Evolutionary conservation across 2,113 vertebrate genomes (phyloP).

Genomic region (Eudorcas thomsonii): DNA sequence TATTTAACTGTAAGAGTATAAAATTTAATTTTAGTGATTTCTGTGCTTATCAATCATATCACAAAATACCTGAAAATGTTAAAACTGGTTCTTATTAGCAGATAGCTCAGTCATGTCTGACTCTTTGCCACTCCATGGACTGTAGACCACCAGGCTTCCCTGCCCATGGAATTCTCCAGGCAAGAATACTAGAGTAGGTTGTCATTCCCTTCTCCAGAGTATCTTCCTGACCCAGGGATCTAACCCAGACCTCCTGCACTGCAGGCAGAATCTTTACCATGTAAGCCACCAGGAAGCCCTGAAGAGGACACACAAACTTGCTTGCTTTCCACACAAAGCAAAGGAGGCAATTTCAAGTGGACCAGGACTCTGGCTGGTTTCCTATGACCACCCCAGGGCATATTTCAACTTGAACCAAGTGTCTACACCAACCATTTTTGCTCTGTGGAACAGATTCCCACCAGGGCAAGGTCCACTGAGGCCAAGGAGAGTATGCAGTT

Average conservation of each 20-base stretch:
- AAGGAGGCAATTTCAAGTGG: background rate
- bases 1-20: background rate
- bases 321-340: background rate
- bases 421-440: fast-evolving
- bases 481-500: background rate
- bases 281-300: background rate
- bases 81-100: background rate
- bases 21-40: background rate
- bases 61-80: background rate
- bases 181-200: background rate
- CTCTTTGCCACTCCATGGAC: background rate
- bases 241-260: background rate
- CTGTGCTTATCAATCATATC: background rate
- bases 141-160: background rate
- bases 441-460: background rate
- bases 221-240: background rate
- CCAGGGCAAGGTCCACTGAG: background rate
- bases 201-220: background rate
- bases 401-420: background rate
- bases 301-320: background rate
- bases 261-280: background rate
- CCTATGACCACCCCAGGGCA: background rate
- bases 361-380: background rate
- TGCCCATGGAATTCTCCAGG: background rate
- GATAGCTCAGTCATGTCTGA: background rate